Base-by-base conservation (phyloP, 2,113 vertebrate species). In the Lynx canadensis region DNA sequence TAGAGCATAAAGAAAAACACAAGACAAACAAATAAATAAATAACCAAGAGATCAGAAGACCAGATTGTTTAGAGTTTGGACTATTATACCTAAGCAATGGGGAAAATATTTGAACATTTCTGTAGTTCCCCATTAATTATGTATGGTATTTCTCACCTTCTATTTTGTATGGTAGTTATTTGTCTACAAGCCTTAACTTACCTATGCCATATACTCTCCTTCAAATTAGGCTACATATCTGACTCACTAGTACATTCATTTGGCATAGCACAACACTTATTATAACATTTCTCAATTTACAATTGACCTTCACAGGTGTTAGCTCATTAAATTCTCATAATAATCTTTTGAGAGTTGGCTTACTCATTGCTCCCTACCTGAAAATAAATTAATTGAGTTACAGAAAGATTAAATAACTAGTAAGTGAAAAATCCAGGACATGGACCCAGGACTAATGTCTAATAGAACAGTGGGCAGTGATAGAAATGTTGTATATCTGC, bases 311-410 rank as follows among this genome's bases (percentile, higher is more conserved):
- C 29, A 45, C 25, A 79, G 48, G 13, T 89, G 23, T 92, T 73
- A 86, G 16, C 18, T 82, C 95, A 93, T 38, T 96, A 80, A 83
- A 86, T 90, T 15, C 4, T 68, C 55, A 60, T 65, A 57, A 87
- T 36, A 41, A 68, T 25, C 16, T 74, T 96, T 82, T 74, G 36
- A 92, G 21, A 94, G 48, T 69, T 78, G 29, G 12, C 36, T 92
- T 94, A 31, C 23, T 78, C 33, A 60, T 94, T 80, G 16, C 16
- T 60, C 11, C 10, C 33, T 68, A 29, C 84, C 21, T 96, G 25
- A 6, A 93, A 79, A 50, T 92, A 89, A 85, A n/a, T 8, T 68
- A 96, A 95, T 73, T 78, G 36, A 86, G 2, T 69, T 90, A 83
- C 2, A 90, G 27, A 55, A 89, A 81, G 15, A 71, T 78, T 52